Evolutionary conservation across 1,140 invertebrate genomes (phyloP), one percentile per base, ranked within the genome.

Genomic region (Platorchestia sp.): DNA sequence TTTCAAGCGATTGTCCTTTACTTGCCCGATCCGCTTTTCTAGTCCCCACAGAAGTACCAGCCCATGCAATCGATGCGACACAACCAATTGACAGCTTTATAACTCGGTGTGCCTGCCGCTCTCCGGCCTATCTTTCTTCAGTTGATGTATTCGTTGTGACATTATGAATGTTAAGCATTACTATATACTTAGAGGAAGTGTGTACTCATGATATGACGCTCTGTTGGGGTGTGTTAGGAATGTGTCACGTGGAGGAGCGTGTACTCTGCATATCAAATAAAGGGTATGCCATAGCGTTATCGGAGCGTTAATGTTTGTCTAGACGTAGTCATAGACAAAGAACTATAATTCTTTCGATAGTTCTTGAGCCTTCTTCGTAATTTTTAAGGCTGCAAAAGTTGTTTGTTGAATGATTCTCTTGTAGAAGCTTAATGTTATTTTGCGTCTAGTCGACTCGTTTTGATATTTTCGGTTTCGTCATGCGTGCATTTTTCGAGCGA

Each of bases 351-450:
- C 43, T 93, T 44, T 93, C 45, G 47, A 93, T 93, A 93, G 91
- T 93, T 93, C 91, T 93, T 93, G 43, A 93, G 91, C 91, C 91
- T 93, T 93, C 91, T 93, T 47, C 40, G 91, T 45, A 93, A 44
- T 89, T 36, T 36, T 75, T 75, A 75, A 75, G 59, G 59, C 10
- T 75, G 59, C 59, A 27, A 75, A 19, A 75, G 59, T 75, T 14
- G 27, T 75, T 75, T 75, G 59, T 10, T 75, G 59, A 75, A 75
- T 75, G 36, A 22, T 75, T 75, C 27, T 14, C 59, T 14, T 36
- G 59, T 75, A 10, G 27, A 27, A 75, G 27, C 59, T 10, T 75
- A 75, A 22, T 27, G 36, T 75, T 75, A 75, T 75, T 75, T 75
- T 75, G 27, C 59, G 27, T 75, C 59, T 75, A 75, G 59, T 75